phyloP scores from a whole-genome alignment of 1,140 invertebrate genomes.

The Trichonephila inaurata region DNA sequence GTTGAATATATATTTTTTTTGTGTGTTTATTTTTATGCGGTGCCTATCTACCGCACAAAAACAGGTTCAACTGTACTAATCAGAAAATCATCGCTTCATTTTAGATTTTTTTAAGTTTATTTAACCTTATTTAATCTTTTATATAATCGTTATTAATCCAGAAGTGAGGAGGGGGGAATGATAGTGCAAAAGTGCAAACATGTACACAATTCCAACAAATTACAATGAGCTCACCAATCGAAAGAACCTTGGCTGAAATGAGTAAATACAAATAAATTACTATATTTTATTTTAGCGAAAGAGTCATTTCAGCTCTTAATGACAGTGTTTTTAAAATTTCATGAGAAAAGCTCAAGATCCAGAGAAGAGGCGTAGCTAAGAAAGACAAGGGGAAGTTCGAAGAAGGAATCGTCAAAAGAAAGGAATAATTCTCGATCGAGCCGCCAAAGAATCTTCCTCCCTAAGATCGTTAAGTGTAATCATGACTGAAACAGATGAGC shows the following conservation, averaged over 20 bases:
- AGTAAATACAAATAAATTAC: conserved; percentile 39
- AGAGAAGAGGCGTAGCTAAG: conserved; percentile 1
- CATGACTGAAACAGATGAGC: conserved; percentile 62
- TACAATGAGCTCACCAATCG: neutral
- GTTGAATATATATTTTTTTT: too few species aligned
- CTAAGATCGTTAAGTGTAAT: conserved; percentile 70
- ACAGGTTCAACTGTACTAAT: too few species aligned
- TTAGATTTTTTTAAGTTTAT: neutral
- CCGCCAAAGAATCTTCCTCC: conserved; percentile 49
- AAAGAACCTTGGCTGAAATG: neutral
- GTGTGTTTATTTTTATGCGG: too few species aligned
- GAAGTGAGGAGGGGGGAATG: neutral
- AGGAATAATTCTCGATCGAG: conserved; percentile 43
- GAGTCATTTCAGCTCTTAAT: neutral
- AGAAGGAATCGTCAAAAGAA: conserved; percentile 24
- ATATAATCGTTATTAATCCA: neutral
- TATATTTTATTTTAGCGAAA: neutral
- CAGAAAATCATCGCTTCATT: too few species aligned
- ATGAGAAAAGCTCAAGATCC: neutral
- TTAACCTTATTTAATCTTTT: neutral
- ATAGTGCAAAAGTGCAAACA: neutral
- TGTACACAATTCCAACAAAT: neutral
- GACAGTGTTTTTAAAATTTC: conserved; percentile 42
- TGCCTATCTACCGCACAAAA: too few species aligned
- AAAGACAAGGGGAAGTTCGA: conserved; percentile 31